phyloP scores from a whole-genome alignment of 1,140 invertebrate species.

The Geopemphigus sp. region DNA sequence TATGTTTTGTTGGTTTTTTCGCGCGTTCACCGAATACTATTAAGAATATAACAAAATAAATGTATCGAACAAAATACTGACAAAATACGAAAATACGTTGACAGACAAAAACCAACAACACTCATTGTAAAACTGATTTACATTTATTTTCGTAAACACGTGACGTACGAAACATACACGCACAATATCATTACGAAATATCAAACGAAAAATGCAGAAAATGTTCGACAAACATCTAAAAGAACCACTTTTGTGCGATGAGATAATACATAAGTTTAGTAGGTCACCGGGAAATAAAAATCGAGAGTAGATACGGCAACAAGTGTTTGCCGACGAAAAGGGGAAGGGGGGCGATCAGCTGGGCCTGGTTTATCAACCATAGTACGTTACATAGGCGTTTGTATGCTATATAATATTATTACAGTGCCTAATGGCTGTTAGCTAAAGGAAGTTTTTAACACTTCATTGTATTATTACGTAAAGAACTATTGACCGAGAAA shows the following conservation, averaged over 20 bases:
- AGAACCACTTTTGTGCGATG: neutral
- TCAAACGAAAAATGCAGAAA: neutral
- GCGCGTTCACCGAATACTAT: no score
- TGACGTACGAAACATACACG: no score
- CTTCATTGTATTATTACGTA: constrained; percentile 11
- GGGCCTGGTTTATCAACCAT: constrained; percentile 31
- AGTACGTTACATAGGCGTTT: constrained; percentile 13
- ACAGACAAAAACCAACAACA: no score
- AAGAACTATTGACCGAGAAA: constrained; percentile 16
- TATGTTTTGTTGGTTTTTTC: no score
- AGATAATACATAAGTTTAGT: constrained; percentile 29
- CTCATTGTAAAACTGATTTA: no score
- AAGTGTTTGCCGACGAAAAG: constrained; percentile 3
- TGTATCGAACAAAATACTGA: no score
- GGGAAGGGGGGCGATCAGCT: neutral
- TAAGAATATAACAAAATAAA: no score
- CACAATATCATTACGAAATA: neutral
- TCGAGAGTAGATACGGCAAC: constrained; percentile 6
- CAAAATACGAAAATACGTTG: no score
- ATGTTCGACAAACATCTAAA: constrained; percentile 27
- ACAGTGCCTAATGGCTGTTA: neutral
- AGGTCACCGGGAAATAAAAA: constrained; percentile 45
- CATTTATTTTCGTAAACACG: no score
- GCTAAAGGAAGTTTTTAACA: constrained; percentile 18
- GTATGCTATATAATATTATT: constrained; percentile 4